Base-by-base conservation (phyloP, 2,797 vertebrate genomes). In the Onychomys arenicola region DNA sequence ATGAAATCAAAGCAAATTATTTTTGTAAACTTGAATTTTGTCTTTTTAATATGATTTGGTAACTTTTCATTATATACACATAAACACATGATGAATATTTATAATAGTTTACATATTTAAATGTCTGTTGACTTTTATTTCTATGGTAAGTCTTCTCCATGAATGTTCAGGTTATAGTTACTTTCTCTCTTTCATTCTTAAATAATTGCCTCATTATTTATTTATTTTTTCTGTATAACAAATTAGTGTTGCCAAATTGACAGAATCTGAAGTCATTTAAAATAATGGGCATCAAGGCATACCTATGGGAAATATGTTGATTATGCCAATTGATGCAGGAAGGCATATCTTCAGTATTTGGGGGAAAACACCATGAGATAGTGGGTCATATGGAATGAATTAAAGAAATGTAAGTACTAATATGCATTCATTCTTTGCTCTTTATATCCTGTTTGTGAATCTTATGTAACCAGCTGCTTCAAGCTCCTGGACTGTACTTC, bases 71-170 rank as follows among this genome's bases (percentile, higher is more conserved):
- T 21, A 34, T 69, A 6, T 89, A 25, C 12, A 59, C 32, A 67
- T n/a, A 29, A 10, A 19, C 0, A 49, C 82, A 10, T 7, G 73
- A 81, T 93, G 5, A 88, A 9, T 84, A 57, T 78, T 81, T 61
- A 16, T 89, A 29, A 73, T 46, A 85, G 4, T 5, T 52, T 95
- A 5, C 21, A 25, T 92, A 63, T 91, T 86, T 43, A 2, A 93
- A 95, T 17, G n/a, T 6, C 27, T 90, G 76, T 67, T 8, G 37
- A 34, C 61, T 94, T 96, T 95, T 0, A 78, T 93, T 88, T 91
- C 9, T 55, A 91, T 12, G 6, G 1, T 80, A 11, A 75, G 27
- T 83, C 11, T 88, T 92, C 8, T 92, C 4, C 87, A 55, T 84
- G 95, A 89, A 80, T 90, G 90, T 23, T 93, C 11, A 2, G 63